phyloP scores from a whole-genome alignment of 1,140 invertebrate species.

The Eupeodes corollae region DNA sequence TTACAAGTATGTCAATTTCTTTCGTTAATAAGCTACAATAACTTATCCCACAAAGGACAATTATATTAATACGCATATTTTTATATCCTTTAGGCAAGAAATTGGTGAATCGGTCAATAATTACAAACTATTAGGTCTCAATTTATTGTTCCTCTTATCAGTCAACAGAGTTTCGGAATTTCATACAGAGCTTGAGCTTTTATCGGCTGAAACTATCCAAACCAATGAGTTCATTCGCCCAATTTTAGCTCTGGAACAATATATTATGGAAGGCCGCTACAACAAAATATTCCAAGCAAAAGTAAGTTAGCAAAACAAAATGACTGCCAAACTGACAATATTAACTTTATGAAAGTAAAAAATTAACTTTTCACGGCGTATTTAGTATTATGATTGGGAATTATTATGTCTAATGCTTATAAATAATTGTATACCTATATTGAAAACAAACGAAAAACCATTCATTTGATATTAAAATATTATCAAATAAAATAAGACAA shows the following conservation, averaged over 20 bases:
- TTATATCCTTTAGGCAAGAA: conserved; percentile 44
- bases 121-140: conserved; percentile 89
- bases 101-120: conserved; percentile 89
- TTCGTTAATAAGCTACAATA: too few species aligned
- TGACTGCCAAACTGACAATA: too few species aligned
- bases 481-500: too few species aligned
- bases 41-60: neutral
- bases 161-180: conserved; percentile 97
- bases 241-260: conserved; percentile 92
- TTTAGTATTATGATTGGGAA: too few species aligned
- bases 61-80: neutral
- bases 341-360: too few species aligned
- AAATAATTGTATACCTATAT: too few species aligned
- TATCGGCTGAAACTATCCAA: conserved; percentile 87
- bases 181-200: conserved; percentile 91
- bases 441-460: too few species aligned
- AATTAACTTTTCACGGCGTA: too few species aligned
- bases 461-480: too few species aligned
- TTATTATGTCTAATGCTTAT: too few species aligned
- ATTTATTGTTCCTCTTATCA: conserved; percentile 89
- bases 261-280: conserved; percentile 98
- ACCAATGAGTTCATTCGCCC: conserved; percentile 90
- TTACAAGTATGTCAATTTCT: conserved; percentile 75
- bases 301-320: conserved; percentile 27
- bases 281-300: conserved; percentile 71